A percentile compares a stretch with the other conserved stretches of the same genome.
These are phyloP conservation scores for Alloscopus bannaensis DNA, from an alignment of 2,888 invertebrate genomes.

Conservation along the genomic window DNA sequence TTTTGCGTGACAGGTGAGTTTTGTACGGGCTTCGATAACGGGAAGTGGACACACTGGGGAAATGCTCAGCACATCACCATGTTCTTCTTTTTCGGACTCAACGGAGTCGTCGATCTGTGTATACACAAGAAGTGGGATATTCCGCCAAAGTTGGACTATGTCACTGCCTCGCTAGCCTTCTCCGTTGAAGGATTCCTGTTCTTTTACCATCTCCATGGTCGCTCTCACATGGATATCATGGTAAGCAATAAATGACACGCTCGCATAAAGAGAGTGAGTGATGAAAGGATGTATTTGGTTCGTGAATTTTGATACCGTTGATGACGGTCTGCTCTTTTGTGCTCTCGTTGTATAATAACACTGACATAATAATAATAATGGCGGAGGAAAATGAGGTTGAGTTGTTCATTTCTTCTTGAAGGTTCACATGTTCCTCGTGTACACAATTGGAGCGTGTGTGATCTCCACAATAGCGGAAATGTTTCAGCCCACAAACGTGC, in stretches of 20 bases:
- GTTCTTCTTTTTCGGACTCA: constrained; percentile 77
- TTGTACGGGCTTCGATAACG: constrained; percentile 75
- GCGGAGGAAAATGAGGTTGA: too few species aligned
- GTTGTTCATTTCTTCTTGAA: constrained; percentile 66
- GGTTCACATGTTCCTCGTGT: constrained; percentile 77
- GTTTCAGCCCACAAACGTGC: constrained; percentile 74
- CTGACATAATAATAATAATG: too few species aligned
- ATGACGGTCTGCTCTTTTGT: too few species aligned
- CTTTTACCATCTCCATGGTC: constrained; percentile 77
- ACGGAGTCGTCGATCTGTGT: constrained; percentile 76
- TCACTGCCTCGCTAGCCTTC: constrained; percentile 75
- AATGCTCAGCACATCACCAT: constrained; percentile 78
- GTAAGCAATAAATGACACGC: too few species aligned
- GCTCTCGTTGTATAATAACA: too few species aligned
- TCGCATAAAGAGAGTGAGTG: too few species aligned
- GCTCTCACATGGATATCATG: constrained; percentile 75
- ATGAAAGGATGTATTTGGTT: too few species aligned
- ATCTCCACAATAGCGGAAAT: constrained; percentile 75
- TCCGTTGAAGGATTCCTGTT: constrained; percentile 77
- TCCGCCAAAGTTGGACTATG: constrained; percentile 76
- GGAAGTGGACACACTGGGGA: constrained; percentile 74
- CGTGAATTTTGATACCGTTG: too few species aligned
- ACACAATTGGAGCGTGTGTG: constrained; percentile 75
- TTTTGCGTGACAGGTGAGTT: constrained; percentile 74
- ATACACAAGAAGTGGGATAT: constrained; percentile 74